Evolutionary conservation across 2,888 invertebrate genomes (phyloP).

Genomic region (Lysandra coridon): DNA sequence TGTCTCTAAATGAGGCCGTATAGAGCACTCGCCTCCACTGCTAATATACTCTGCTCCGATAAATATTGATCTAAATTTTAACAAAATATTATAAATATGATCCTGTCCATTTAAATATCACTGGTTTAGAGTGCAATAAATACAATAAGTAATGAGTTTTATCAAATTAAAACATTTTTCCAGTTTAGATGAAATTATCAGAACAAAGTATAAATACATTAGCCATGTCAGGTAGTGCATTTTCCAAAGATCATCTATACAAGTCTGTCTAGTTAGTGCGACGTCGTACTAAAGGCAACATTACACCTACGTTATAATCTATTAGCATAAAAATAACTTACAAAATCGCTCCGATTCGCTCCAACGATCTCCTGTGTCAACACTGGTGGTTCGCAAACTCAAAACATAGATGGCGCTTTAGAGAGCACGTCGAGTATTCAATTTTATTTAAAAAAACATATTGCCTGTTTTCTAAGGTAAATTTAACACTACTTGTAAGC

Average conservation of each 20-base stretch:
- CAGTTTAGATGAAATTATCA: not conserved
- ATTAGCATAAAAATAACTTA: slow-evolving; percentile 41
- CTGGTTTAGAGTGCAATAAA: not conserved
- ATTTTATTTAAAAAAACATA: not conserved
- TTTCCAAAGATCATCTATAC: slow-evolving; percentile 35
- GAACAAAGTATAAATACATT: slow-evolving; percentile 16
- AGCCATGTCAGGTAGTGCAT: slow-evolving; percentile 28
- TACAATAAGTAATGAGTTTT: slow-evolving; percentile 35
- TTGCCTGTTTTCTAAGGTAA: not conserved
- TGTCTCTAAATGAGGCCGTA: not conserved
- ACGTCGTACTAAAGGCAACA: slow-evolving; percentile 35
- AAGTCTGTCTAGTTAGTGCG: slow-evolving; percentile 38
- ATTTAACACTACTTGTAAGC: no score
- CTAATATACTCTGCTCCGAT: not conserved
- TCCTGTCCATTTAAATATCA: not conserved
- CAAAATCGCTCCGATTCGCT: slow-evolving; percentile 40
- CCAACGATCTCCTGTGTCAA: slow-evolving; percentile 34
- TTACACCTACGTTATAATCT: slow-evolving; percentile 38
- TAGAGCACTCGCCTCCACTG: not conserved
- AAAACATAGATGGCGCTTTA: slow-evolving; percentile 22
- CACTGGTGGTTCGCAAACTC: slow-evolving; percentile 23
- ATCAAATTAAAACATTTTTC: not conserved
- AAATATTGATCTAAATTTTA: no score
- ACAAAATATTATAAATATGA: no score
- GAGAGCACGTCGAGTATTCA: slow-evolving; percentile 15